Evolutionary conservation across 2,888 invertebrate genomes (phyloP).

Genomic region (Argyresthia goedartella): DNA sequence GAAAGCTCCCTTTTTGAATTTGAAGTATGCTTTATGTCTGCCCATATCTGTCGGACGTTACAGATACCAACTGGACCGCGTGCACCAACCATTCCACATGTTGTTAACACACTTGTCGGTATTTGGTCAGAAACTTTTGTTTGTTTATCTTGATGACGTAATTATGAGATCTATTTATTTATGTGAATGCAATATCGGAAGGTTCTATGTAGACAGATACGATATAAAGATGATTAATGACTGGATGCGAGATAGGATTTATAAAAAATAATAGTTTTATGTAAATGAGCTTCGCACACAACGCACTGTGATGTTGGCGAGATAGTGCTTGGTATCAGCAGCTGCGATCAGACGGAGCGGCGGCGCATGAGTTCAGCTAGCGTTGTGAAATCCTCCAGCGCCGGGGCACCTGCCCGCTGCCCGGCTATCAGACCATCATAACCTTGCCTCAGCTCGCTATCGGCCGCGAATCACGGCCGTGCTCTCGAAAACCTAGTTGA

Average conservation of each 20-base stretch:
- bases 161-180: not conserved
- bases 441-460: not conserved
- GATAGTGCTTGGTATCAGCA: constrained; percentile 2
- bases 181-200: no score
- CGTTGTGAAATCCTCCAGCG: not conserved
- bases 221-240: constrained; percentile 3
- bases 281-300: constrained; percentile 44
- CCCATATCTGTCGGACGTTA: not conserved
- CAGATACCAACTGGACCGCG: not conserved
- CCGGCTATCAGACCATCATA: not conserved
- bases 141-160: not conserved
- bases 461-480: constrained; percentile 1
- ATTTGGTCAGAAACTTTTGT: not conserved
- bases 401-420: not conserved
- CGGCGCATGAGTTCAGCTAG: constrained; percentile 1
- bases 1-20: constrained; percentile 17
- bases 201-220: constrained; percentile 1
- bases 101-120: not conserved
- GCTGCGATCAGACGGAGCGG: constrained; percentile 2
- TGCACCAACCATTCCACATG: not conserved
- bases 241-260: constrained; percentile 33
- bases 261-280: constrained; percentile 49
- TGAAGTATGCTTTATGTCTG: constrained; percentile 17
- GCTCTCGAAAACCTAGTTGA: constrained; percentile 10
- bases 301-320: constrained; percentile 2